Conservation (phyloP, 92 coral and sea anemone species). For the Phenganax marumi region DNA sequence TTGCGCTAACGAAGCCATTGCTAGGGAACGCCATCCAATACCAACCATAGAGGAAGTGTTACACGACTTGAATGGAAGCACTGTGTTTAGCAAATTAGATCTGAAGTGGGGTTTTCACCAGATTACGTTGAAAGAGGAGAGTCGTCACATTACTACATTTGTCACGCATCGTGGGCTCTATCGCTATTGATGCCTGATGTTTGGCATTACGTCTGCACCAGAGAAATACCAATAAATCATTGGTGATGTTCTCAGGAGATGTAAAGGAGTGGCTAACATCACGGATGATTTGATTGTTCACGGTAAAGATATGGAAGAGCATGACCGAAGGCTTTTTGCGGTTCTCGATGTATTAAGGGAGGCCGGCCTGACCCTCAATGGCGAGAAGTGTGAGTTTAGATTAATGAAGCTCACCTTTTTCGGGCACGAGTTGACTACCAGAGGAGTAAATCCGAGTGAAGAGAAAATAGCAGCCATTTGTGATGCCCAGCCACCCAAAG, state of each 20-base stretch:
- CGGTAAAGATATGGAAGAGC: constrained; percentile 50
- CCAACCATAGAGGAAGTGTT: no score
- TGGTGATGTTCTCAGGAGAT: constrained; percentile 40
- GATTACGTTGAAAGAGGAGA: constrained; percentile 50
- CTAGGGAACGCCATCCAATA: constrained; percentile 49
- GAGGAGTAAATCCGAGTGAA: constrained; percentile 56
- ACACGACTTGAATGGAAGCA: constrained; percentile 39
- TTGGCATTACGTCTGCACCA: constrained; percentile 50
- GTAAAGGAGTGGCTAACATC: constrained; percentile 53
- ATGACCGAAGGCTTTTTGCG: constrained; percentile 45
- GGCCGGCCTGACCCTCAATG: no score
- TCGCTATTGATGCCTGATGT: constrained; percentile 43
- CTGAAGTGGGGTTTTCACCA: constrained; percentile 61
- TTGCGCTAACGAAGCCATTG: constrained; percentile 42
- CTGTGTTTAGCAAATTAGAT: constrained; percentile 53
- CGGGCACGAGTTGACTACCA: constrained; percentile 53
- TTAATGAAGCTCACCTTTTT: no score
- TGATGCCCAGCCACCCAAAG: constrained; percentile 39
- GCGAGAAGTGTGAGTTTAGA: no score
- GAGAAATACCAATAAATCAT: constrained; percentile 56
- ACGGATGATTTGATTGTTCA: constrained; percentile 58
- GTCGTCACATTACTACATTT: constrained; percentile 45
- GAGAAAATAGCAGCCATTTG: constrained; percentile 56
- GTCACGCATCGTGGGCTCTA: constrained; percentile 44
- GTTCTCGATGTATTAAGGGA: no score